phyloP scores from a whole-genome alignment of 2,888 invertebrate genomes.

The Anoncus sp. region DNA sequence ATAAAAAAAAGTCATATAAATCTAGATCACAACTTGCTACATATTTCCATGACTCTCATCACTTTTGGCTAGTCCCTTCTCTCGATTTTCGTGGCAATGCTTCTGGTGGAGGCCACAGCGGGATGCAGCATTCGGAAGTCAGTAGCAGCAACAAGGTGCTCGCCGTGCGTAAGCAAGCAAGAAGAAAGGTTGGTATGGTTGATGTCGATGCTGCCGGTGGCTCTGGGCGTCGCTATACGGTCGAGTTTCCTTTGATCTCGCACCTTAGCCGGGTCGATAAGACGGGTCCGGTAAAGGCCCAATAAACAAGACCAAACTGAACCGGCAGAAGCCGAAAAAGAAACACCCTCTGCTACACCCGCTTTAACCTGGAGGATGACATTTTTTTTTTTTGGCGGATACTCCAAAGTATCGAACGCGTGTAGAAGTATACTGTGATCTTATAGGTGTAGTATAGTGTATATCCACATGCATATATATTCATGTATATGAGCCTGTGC shows the following conservation, averaged over 20 bases:
- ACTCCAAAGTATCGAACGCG: constrained; percentile 21
- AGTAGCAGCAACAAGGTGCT: constrained; percentile 44
- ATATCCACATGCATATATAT: background rate
- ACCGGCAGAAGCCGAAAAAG: constrained; percentile 51
- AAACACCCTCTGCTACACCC: constrained; percentile 41
- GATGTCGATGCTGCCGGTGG: constrained; percentile 41
- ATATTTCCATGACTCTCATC: background rate
- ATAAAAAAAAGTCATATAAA: background rate
- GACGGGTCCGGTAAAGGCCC: constrained; percentile 57
- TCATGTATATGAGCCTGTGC: background rate
- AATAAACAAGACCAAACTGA: constrained; percentile 66
- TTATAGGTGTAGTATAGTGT: constrained; percentile 1
- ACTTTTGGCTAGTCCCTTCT: background rate
- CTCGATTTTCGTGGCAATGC: background rate
- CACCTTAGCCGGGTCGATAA: constrained; percentile 65
- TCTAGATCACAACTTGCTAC: too few species aligned
- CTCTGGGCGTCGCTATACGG: constrained; percentile 41
- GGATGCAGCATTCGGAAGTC: constrained; percentile 38
- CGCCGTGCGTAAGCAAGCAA: constrained; percentile 26
- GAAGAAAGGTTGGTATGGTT: constrained; percentile 41
- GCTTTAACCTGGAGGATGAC: constrained; percentile 24
- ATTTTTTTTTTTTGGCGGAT: constrained; percentile 51
- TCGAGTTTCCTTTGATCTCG: constrained; percentile 67
- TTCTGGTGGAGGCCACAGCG: constrained; percentile 16
- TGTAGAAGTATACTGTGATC: background rate